Percentiles rank a stretch among this genome's conserved stretches.
phyloP scores from a whole-genome alignment of 2,113 vertebrate genomes.

The Fulmarus glacialis region DNA sequence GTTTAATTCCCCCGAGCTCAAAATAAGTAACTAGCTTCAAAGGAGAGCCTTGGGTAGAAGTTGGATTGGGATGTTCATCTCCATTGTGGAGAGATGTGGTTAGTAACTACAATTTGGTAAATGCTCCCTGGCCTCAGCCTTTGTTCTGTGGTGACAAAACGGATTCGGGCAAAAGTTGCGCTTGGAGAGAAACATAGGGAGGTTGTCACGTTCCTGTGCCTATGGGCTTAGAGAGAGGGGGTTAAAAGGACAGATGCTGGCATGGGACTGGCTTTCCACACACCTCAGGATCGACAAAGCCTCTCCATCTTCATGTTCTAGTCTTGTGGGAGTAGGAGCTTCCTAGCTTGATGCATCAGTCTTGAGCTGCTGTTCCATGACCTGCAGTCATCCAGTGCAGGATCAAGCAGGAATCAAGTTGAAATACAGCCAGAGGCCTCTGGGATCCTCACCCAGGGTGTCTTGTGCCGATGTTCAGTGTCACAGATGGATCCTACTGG shows the following conservation, averaged over 20 bases:
- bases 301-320: background rate
- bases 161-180: background rate
- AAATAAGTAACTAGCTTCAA: background rate
- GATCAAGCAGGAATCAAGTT: background rate
- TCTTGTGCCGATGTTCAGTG: background rate
- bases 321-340: background rate
- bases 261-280: background rate
- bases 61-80: background rate
- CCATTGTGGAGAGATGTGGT: background rate
- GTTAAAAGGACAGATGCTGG: background rate
- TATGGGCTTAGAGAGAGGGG: background rate
- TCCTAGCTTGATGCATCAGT: background rate
- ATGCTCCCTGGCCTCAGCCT: background rate
- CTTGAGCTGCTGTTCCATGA: background rate
- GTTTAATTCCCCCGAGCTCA: background rate
- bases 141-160: background rate
- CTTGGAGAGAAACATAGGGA: background rate
- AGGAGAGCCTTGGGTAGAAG: background rate
- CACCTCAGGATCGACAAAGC: background rate
- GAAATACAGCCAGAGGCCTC: background rate
- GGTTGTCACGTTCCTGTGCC: background rate
- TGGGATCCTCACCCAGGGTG: background rate
- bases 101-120: background rate
- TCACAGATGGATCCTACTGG: background rate
- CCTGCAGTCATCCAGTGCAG: background rate